phyloP scores from a whole-genome alignment of 2,113 vertebrate species.

The Poeciliopsis turrubarensis region DNA sequence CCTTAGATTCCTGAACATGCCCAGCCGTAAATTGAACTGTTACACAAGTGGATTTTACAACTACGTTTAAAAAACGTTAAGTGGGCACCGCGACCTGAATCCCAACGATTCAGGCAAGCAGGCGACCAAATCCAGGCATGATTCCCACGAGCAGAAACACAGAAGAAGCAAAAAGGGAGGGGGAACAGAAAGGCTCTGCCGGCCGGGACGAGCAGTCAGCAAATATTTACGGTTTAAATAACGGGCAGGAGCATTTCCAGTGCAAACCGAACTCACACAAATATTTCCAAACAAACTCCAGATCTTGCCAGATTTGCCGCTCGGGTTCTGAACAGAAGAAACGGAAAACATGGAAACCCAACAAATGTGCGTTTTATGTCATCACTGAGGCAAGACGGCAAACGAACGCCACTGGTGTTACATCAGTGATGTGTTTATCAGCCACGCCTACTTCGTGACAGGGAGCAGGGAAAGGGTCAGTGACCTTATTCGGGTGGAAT shows the following conservation, averaged over 20 bases:
- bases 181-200: no score
- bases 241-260: background rate
- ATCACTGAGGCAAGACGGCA: background rate
- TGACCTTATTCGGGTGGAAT: background rate
- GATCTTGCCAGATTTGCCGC: no score
- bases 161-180: no score
- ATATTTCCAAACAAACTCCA: no score
- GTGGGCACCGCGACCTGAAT: no score
- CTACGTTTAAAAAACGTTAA: background rate
- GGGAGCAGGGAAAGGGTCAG: background rate
- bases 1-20: background rate
- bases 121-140: no score
- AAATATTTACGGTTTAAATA: background rate
- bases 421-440: background rate
- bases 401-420: background rate
- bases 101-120: no score
- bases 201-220: no score
- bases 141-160: no score
- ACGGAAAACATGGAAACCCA: background rate
- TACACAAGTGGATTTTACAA: background rate
- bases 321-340: no score
- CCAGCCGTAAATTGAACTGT: background rate
- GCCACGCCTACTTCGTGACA: background rate
- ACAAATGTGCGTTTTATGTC: background rate
- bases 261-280: background rate